Conservation (phyloP, 2,113 vertebrate genomes). For the Oreotrochilus melanogaster region DNA sequence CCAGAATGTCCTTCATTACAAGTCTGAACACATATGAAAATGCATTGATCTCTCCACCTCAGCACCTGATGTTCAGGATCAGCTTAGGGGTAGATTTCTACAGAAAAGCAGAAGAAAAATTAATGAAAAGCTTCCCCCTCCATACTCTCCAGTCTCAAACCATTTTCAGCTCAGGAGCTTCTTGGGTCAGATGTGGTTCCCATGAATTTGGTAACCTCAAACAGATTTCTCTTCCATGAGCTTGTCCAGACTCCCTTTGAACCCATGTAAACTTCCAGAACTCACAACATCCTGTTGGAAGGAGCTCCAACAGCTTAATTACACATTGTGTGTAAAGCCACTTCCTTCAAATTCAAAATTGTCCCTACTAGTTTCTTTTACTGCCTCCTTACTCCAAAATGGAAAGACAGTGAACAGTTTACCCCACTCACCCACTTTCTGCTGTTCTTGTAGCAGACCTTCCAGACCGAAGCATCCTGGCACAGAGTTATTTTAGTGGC, state of each 20-base stretch:
- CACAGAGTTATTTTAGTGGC: not conserved
- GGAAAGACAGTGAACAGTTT: not conserved
- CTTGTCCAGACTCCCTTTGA: constrained; percentile 30
- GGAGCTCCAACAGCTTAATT: constrained; percentile 61
- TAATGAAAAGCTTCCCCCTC: not conserved
- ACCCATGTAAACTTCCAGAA: constrained; percentile 30
- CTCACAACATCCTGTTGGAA: constrained; percentile 34
- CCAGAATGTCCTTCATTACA: not conserved
- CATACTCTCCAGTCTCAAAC: not conserved
- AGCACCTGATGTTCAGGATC: fast-evolving
- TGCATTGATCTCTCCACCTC: not conserved
- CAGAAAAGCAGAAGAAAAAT: not conserved
- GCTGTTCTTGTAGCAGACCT: not conserved
- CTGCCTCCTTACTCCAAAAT: not conserved
- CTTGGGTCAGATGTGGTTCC: not conserved
- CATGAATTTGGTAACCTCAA: constrained; percentile 1
- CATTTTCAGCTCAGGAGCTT: not conserved
- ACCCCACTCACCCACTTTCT: not conserved
- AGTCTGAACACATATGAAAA: not conserved
- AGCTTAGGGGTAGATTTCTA: not conserved
- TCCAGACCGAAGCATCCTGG: not conserved
- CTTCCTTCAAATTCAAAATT: constrained; percentile 51
- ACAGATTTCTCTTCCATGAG: constrained; percentile 25
- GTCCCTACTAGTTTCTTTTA: not conserved
- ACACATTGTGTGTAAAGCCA: constrained; percentile 58